Evolutionary conservation across 1,140 invertebrate genomes (phyloP), one percentile per base, ranked within the genome.

Genomic region (Drosophila subpulchrella): DNA sequence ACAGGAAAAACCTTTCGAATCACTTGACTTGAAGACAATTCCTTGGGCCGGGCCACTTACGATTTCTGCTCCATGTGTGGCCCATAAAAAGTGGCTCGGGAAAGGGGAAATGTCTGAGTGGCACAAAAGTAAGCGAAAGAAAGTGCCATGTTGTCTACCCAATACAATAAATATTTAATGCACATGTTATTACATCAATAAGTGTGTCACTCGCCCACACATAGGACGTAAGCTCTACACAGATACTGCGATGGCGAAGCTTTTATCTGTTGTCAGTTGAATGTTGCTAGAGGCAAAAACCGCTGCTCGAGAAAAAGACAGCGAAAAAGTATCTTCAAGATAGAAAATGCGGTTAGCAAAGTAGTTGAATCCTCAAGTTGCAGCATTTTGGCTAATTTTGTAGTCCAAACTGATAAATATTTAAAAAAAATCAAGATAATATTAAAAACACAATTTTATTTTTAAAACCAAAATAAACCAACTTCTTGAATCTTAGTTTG

Each of bases 121-220:
- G 2, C 41, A 36, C 51, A 71, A 58, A 71, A 58, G 65, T 71
- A 58, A 71, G 53, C 65, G 65, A 72, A 84, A 60, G 81, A 81
- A 84, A 84, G 81, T 85, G 82, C 78, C 82, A 78, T 86, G 82
- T 85, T 84, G 81, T 85, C 81, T 85, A 80, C 67, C 82, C 81
- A 88, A 88, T 88, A 88, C 84, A 88, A 88, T 88, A 88, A 88
- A 88, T 88, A 88, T 88, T 88, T 88, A 88, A 88, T 88, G 80
- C 84, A 89, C 84, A 89, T 88, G 83, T 88, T 88, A 88, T 88
- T 88, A 88, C 83, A 88, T 88, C 83, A 88, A 88, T 88, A 88
- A 88, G 83, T 88, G 83, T 88, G 83, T 88, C 83, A 88, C 80
- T 70, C 79, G 41, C 62, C 46, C 81, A 56, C 36, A 47, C 41